These are phyloP conservation scores for Onchidella celtica DNA, from an alignment of 2,888 invertebrate species.

Conservation along the genomic window DNA sequence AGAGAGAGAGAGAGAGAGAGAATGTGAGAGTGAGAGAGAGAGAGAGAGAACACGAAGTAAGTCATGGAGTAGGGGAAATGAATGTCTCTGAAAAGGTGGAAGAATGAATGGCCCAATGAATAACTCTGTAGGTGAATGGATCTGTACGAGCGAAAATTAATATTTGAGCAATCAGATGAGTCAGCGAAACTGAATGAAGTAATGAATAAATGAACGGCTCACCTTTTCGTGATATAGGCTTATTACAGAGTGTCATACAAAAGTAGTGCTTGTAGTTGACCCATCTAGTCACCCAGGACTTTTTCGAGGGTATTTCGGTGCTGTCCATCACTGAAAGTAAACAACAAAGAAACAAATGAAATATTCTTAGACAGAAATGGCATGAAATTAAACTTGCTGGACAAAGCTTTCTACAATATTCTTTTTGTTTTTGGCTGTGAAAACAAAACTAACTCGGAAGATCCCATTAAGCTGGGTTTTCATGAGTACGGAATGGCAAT, in stretches of 20 bases:
- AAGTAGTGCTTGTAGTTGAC: constrained; percentile 44
- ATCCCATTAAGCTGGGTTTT: no score
- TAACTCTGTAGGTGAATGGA: constrained; percentile 19
- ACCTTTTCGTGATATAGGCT: constrained; percentile 33
- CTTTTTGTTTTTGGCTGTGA: no score
- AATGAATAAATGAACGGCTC: background rate
- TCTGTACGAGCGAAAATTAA: background rate
- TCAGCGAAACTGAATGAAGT: background rate
- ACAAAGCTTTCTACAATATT: no score
- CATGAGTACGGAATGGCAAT: no score
- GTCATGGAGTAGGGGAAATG: no score
- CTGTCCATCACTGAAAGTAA: constrained; percentile 43
- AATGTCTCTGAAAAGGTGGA: no score
- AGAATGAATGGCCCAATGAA: constrained; percentile 30
- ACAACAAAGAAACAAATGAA: background rate
- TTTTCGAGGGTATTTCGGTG: constrained; percentile 29
- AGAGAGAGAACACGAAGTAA: no score
- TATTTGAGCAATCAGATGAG: background rate
- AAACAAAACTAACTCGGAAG: no score
- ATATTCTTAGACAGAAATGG: no score
- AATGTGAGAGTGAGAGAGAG: no score
- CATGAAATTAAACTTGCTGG: no score
- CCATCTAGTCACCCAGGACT: constrained; percentile 41
- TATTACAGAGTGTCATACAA: constrained; percentile 34
- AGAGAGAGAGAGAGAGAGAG: no score